These are phyloP conservation scores for Cyclophora albipunctata DNA, from an alignment of 2,888 invertebrate genomes.

Conservation along the genomic window DNA sequence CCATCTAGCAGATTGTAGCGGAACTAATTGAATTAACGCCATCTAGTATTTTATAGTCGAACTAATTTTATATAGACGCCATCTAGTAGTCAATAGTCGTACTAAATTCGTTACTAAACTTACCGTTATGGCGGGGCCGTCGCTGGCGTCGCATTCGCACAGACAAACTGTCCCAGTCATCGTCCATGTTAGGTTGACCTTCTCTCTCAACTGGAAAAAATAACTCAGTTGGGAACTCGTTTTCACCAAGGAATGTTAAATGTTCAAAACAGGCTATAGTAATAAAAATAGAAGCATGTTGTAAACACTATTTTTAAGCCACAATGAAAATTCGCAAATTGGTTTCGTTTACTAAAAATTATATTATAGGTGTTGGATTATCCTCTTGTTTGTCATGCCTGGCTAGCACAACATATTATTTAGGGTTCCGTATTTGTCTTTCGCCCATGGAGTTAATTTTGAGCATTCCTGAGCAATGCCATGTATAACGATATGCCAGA, in stretches of 20 bases:
- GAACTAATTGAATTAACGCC: constrained; percentile 1
- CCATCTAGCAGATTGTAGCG: too few species aligned
- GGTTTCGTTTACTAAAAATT: too few species aligned
- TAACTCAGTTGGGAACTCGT: constrained; percentile 1
- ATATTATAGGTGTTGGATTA: too few species aligned
- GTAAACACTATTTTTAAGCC: neutral
- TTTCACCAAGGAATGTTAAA: neutral
- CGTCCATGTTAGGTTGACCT: constrained; percentile 79
- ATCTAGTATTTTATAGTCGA: constrained; percentile 15
- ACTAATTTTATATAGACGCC: constrained; percentile 10
- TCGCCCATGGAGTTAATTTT: too few species aligned
- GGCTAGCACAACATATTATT: too few species aligned
- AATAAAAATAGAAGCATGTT: neutral
- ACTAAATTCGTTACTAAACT: constrained; percentile 30
- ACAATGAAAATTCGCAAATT: too few species aligned
- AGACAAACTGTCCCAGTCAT: constrained; percentile 87
- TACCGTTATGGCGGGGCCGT: constrained; percentile 63
- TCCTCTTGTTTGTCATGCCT: too few species aligned
- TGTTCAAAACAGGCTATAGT: neutral
- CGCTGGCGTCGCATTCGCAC: constrained; percentile 82
- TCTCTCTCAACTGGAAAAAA: constrained; percentile 60
- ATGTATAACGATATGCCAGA: too few species aligned
- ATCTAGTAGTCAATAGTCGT: constrained; percentile 15
- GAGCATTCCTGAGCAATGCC: too few species aligned
- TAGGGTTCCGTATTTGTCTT: too few species aligned